Base-by-base conservation (phyloP, 2,113 vertebrate genomes). In the Cynocephalus volans region DNA sequence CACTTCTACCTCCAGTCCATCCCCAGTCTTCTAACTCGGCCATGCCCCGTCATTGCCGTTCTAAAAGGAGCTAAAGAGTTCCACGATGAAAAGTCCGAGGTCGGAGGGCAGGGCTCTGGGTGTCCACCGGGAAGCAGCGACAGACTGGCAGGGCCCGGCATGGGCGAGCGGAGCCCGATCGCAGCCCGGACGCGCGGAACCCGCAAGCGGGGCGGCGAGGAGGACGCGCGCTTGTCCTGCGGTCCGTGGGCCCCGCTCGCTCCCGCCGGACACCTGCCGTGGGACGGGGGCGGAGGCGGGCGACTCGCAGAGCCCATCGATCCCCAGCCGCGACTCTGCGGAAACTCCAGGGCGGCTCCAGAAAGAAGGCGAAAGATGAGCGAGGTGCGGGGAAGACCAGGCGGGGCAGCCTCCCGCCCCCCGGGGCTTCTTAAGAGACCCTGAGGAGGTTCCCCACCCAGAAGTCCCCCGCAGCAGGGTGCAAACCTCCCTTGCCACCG, bases 381-480 rank as follows among this genome's bases (percentile, higher is more conserved):
- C 6, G 15, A n/a, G 82, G 56, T 17, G 41, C 6, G 2, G n/a
- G 65, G 6, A 23, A 36, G 23, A 45, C 36, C 48, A 3, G 5
- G 0, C 0, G 1, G 33, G 21, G 24, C 93, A 10, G 23, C 73
- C 28, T 28, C 28, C 69, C 24, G 18, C 28, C 6, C 21, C 17
- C 11, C 19, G 0, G 5, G 26, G 2, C 8, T 33, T 21, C 24
- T 6, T 10, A 48, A 2, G 17, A 17, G 23, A 92, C 31, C 45
- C 58, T 0, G 0, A 54, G 48, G 19, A 26, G 26, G 65, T 1
- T 2, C 9, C 6, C 9, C 41, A 14, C 0, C 8, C 52, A 3
- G 67, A 36, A 19, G 5, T 1, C 60, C 79, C 17, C 26, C 6
- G 52, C 9, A 10, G 3, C 31, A 17, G 50, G 60, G 41, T 41